A percentile compares a stretch with the other conserved stretches of the same genome.
Evolutionary conservation across 64 coral and sea anemone genomes (phyloP).

Genomic region (Stichodactyla helianthus): DNA sequence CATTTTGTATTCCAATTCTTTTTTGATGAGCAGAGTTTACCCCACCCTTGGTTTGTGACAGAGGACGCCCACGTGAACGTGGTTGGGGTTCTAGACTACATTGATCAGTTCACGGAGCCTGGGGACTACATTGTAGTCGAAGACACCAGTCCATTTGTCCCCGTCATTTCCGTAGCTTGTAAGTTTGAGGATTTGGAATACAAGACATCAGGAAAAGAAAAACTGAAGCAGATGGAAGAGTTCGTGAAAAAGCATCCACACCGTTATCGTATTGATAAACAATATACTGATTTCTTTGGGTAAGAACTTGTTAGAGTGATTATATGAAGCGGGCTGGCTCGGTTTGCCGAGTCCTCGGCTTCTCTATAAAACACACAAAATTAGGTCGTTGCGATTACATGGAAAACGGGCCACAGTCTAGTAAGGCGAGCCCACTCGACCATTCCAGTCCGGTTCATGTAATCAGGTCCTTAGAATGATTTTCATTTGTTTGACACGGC

Average conservation of each 20-base stretch:
- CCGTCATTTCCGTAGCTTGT: neutral
- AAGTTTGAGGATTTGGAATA: conserved; percentile 21
- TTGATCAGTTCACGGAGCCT: conserved; percentile 38
- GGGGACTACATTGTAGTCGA: conserved; percentile 55
- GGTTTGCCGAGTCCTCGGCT: neutral
- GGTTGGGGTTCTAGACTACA: conserved; percentile 26
- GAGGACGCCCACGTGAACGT: conserved; percentile 64
- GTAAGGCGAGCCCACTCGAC: too few relatives aligned
- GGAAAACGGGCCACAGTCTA: too few relatives aligned
- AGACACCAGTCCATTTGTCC: conserved; percentile 25
- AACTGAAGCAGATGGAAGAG: neutral
- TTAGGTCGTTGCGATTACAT: too few relatives aligned
- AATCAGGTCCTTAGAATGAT: too few relatives aligned
- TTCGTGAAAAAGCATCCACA: conserved; percentile 39
- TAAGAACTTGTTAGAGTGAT: neutral
- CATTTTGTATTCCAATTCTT: neutral
- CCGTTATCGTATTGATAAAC: conserved; percentile 41
- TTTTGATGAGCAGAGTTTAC: conserved; percentile 22
- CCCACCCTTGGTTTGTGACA: conserved; percentile 53
- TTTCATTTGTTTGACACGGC: too few relatives aligned
- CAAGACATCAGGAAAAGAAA: neutral
- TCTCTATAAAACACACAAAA: too few relatives aligned
- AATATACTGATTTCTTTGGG: conserved; percentile 64
- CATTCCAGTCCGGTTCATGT: neutral
- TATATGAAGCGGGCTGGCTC: neutral